Base-by-base conservation (phyloP, 2,888 invertebrate species). In the Bibio marci region DNA sequence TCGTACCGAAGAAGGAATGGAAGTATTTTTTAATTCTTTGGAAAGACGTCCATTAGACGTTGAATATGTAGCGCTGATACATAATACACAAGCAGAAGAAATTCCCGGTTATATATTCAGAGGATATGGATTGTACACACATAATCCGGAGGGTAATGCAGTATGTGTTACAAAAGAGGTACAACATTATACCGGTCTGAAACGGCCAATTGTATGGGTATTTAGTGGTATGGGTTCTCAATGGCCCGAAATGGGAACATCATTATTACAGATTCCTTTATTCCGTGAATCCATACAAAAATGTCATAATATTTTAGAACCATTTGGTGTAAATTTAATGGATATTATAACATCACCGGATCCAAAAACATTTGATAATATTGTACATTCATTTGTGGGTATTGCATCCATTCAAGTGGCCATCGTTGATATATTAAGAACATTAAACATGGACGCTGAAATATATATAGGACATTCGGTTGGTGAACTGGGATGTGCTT, bases 401-500 rank as follows among this genome's bases (percentile, higher is more conserved):
- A 82, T 82, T 44, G 75, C 80, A 11, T 75, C 81, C 1, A 57
- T 69, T 13, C 68, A 73, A 68, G 75, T 80, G 46, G 70, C 63
- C 7, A 52, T 73, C 27, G 67, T 69, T 30, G 81, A 85, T 53
- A 57, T 79, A 5, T 59, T 85, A 35, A 62, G 57, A 37, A 62
- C 58, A 4, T 53, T 72, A 15, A 75, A 75, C 12, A 61, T 85
- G 26, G 61, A 65, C 36, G 78, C 82, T 10, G 81, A 83, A 57
- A 75, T 75, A 25, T 75, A 83, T 46, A 72, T 85, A 45, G 83
- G 95, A 2, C 92, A 94, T 60, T 92, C 92, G 8, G 85, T 90
- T 0, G 95, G 95, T 17, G 95, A 95, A 58, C 65, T 95, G 6
- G 91, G 87, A 1, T 94, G 95, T 58, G 91, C 86, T 0, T 95